phyloP scores from a whole-genome alignment of 1,140 invertebrate genomes.

The Drosophila busckii region DNA sequence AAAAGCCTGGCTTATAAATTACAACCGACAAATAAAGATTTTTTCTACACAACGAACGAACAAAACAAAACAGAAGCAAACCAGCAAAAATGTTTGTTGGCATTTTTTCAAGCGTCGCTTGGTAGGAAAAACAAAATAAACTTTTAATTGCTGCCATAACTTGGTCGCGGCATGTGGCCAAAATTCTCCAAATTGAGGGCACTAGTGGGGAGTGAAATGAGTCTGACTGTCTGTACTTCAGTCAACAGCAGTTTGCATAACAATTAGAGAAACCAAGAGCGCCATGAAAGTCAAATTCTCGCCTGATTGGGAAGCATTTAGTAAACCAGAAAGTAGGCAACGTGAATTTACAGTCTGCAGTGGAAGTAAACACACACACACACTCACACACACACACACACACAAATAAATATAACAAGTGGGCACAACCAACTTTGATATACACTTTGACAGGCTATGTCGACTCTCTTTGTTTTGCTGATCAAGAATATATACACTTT shows the following conservation, averaged over 20 bases:
- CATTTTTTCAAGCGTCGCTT: slow-evolving; percentile 38
- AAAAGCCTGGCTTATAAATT: too few relatives aligned
- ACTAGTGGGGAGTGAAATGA: neutral
- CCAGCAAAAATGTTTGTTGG: too few relatives aligned
- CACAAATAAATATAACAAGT: too few relatives aligned
- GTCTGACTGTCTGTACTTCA: slow-evolving; percentile 11
- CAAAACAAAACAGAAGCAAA: too few relatives aligned
- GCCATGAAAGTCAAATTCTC: slow-evolving; percentile 53
- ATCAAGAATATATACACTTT: too few relatives aligned
- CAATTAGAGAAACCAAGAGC: slow-evolving; percentile 58
- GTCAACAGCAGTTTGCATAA: slow-evolving; percentile 54
- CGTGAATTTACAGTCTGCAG: neutral
- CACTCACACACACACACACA: too few relatives aligned
- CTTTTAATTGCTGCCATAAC: slow-evolving; percentile 69
- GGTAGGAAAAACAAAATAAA: too few relatives aligned
- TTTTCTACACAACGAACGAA: too few relatives aligned
- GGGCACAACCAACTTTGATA: too few relatives aligned
- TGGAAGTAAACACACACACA: too few relatives aligned
- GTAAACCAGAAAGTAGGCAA: slow-evolving; percentile 30
- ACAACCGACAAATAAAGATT: slow-evolving; percentile 20
- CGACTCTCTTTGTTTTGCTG: too few relatives aligned
- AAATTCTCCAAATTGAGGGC: slow-evolving; percentile 44
- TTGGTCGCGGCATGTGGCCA: slow-evolving; percentile 42
- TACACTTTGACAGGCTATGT: too few relatives aligned
- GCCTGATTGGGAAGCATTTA: slow-evolving; percentile 49